A percentile compares a stretch with the other conserved stretches of the same genome.
Evolutionary conservation across 2,113 vertebrate species (phyloP).

Genomic region (Halcyon malimbica): DNA sequence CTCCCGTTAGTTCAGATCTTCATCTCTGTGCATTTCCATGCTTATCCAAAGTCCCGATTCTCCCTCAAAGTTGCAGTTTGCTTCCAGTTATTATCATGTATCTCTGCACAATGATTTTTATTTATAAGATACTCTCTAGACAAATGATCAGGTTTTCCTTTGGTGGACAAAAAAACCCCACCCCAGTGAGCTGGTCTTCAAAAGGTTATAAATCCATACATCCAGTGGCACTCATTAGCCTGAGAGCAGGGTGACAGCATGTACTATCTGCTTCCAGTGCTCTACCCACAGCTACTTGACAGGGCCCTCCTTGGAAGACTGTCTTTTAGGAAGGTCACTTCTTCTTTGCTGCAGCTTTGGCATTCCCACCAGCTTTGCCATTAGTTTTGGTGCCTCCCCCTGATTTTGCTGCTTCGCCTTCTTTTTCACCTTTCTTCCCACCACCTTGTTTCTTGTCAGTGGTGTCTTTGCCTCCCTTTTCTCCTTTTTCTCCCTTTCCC

Average conservation of each 20-base stretch:
- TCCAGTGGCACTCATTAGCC: not conserved
- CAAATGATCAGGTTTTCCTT: not conserved
- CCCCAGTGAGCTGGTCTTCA: not conserved
- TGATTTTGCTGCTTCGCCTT: not conserved
- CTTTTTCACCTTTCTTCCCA: slow-evolving; percentile 19
- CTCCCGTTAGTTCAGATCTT: not conserved
- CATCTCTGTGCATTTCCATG: not conserved
- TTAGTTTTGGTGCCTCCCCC: not conserved
- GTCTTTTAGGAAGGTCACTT: not conserved
- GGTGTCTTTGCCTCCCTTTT: not conserved
- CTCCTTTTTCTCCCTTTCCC: not conserved
- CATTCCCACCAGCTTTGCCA: not conserved
- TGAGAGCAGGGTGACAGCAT: not conserved
- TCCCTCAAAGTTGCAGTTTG: not conserved
- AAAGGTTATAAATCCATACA: not conserved
- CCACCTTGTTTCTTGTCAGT: not conserved
- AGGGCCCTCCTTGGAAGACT: not conserved
- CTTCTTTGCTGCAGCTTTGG: slow-evolving; percentile 59
- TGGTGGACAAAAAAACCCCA: not conserved
- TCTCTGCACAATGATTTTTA: not conserved
- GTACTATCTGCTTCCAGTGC: not conserved
- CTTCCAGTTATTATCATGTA: rapidly evolving
- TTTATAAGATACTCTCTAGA: not conserved
- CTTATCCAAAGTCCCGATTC: not conserved
- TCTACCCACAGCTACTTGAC: not conserved